Evolutionary conservation across 2,888 invertebrate species (phyloP).

Genomic region (Panzeria rudis): DNA sequence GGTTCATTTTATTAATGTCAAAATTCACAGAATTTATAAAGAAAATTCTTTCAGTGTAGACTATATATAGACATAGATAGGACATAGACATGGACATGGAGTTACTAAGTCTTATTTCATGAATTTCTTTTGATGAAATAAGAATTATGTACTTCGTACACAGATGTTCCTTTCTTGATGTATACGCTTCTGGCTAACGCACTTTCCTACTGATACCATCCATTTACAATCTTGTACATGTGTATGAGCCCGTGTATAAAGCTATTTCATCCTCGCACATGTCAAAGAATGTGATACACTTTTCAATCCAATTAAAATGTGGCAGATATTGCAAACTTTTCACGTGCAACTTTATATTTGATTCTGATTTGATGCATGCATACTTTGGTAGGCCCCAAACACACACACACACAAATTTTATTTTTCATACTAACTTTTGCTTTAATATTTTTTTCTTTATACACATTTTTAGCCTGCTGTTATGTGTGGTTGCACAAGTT

Average conservation of each 20-base stretch:
- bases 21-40: no score
- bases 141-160: background rate
- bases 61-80: no score
- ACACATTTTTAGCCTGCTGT: background rate
- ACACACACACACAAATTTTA: background rate
- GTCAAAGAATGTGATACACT: conserved; percentile 55
- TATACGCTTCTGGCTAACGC: conserved; percentile 15
- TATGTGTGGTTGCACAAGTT: conserved; percentile 31
- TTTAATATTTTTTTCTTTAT: background rate
- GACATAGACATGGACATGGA: no score
- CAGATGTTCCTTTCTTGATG: no score
- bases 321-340: conserved; percentile 44
- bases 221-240: background rate
- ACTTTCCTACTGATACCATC: background rate
- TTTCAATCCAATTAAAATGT: conserved; percentile 65
- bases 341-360: conserved; percentile 29
- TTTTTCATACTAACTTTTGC: background rate
- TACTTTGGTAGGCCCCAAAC: background rate
- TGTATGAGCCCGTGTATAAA: background rate
- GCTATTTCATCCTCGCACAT: conserved; percentile 18
- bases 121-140: no score
- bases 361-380: background rate
- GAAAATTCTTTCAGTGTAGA: no score
- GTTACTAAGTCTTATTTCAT: no score
- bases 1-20: no score